These are phyloP conservation scores for Bothrops alternatus DNA, from an alignment of 2,797 vertebrate species.

Conservation along the genomic window DNA sequence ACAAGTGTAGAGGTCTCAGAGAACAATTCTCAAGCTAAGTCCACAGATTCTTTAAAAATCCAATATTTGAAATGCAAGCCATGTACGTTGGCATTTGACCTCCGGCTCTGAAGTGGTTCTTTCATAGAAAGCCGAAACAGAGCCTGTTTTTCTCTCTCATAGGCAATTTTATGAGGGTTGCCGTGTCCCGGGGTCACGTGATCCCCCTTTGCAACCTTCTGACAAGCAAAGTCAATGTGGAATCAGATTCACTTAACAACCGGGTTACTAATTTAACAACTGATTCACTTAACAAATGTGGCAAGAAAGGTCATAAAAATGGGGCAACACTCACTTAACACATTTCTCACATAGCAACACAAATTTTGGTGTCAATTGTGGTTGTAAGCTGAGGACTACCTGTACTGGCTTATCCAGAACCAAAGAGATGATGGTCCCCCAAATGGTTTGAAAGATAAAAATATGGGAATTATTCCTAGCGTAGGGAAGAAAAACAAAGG, in stretches of 20 bases:
- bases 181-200: neutral
- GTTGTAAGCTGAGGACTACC: neutral
- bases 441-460: neutral
- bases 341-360: neutral
- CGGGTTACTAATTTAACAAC: neutral
- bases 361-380: neutral
- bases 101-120: neutral
- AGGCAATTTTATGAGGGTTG: neutral
- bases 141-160: neutral
- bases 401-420: neutral
- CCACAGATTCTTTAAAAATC: neutral
- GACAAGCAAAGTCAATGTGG: neutral
- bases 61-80: neutral
- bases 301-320: neutral
- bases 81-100: neutral
- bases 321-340: neutral
- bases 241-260: neutral
- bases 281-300: neutral
- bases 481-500: neutral
- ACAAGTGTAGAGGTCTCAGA: neutral
- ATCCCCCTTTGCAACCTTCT: no score
- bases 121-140: neutral
- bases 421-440: neutral
- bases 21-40: neutral
- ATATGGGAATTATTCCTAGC: neutral